Base-by-base conservation (phyloP, 2,797 vertebrate genomes). In the Triplophysa bombifrons region DNA sequence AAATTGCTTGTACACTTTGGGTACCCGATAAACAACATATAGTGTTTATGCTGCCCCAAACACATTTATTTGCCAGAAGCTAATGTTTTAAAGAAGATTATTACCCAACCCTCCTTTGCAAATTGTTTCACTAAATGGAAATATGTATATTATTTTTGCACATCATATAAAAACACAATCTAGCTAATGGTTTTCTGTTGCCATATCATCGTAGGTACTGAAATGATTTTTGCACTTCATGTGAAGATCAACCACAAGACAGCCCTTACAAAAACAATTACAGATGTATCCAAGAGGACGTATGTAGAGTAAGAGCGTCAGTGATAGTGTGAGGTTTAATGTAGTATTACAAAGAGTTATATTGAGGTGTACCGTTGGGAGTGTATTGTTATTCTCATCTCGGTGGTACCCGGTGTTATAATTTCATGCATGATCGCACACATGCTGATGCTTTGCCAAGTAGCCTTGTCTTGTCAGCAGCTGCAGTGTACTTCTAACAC, bases 381-480 rank as follows among this genome's bases (percentile, higher is more conserved):
- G 19, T n/a, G 20, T 30, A 56, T 58, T 60, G 30, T 78, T 71
- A 76, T 74, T 81, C 67, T 30, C 44, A 68, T 84, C 51, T 77
- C 67, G 34, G 34, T 38, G n/a, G 65, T 41, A 16, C 63, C 73
- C 4, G 19, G 64, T 77, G 48, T 81, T 81, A 76, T 78, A 80
- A 85, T 83, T 87, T 86, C 77, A 82, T 7, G 51, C 70, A 78
- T 76, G 80, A 80, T 60, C 66, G 63, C 74, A 75, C 82, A 58
- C 13, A 38, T 60, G 25, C 46, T 65, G 48, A 53, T 38, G 67
- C 50, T 75, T 80, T 68, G 67, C 71, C 55, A 76, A 70, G 41
- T 38, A 74, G 64, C 9, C 50, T 17, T 17, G 68, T 30, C 71
- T 72, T 60, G 63, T 66, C 68, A 76, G 65, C 63, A 76, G 61